Conservation (phyloP, 2,797 vertebrate genomes). For the Coendou prehensilis region DNA sequence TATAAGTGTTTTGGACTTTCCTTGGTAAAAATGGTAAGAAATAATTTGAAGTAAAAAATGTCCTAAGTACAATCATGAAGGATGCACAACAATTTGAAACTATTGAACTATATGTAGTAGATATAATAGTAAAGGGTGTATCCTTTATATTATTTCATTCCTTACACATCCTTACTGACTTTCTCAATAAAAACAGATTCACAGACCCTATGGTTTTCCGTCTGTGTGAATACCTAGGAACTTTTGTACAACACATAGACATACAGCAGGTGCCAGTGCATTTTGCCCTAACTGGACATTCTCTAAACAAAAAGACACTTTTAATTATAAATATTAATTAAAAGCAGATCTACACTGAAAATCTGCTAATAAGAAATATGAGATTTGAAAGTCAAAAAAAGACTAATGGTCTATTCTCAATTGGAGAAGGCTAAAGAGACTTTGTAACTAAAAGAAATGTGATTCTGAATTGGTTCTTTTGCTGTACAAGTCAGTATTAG, state of each 20-base stretch:
- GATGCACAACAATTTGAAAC: neutral
- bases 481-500: neutral
- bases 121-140: neutral
- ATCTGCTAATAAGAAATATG: neutral
- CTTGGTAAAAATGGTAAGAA: neutral
- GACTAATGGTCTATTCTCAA: neutral
- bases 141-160: neutral
- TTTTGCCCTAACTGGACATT: neutral
- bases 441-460: neutral
- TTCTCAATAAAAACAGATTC: neutral
- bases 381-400: slow-evolving; percentile 5
- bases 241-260: rapidly evolving
- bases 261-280: neutral
- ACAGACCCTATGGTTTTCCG: neutral
- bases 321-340: slow-evolving; percentile 10
- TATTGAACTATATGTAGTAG: neutral
- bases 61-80: neutral
- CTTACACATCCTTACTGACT: neutral
- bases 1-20: neutral
- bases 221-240: neutral
- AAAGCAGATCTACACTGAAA: neutral
- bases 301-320: neutral
- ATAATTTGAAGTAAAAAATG: slow-evolving; percentile 21
- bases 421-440: neutral
- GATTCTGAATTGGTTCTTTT: neutral